Evolutionary conservation across 2,888 invertebrate genomes (phyloP).

Genomic region (Enchytraeus crypticus): DNA sequence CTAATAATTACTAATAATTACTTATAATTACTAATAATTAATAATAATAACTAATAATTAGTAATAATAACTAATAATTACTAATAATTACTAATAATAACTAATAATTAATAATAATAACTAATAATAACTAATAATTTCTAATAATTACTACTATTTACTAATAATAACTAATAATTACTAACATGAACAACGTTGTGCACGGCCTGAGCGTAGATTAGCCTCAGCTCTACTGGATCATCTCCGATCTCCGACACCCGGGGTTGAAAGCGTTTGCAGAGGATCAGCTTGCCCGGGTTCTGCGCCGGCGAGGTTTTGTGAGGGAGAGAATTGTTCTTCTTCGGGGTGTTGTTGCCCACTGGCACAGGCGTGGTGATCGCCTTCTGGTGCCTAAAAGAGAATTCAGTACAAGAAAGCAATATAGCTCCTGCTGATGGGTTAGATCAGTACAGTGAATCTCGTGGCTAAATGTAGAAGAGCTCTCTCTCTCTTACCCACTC

Average conservation of each 20-base stretch:
- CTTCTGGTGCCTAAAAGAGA: slow-evolving; percentile 9
- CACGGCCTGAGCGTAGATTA: slow-evolving; percentile 88
- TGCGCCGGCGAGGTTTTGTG: too few species aligned
- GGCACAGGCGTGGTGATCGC: slow-evolving; percentile 6
- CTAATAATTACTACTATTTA: neutral
- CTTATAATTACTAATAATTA: too few species aligned
- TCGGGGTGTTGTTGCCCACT: slow-evolving; percentile 17
- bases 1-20: too few species aligned
- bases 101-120: too few species aligned
- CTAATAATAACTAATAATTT: too few species aligned
- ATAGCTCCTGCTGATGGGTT: neutral
- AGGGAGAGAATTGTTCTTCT: slow-evolving; percentile 1
- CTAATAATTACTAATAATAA: too few species aligned
- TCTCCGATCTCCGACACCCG: slow-evolving; percentile 58
- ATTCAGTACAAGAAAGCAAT: neutral
- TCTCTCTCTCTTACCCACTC: neutral
- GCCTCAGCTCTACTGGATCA: slow-evolving; percentile 86
- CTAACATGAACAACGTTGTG: slow-evolving; percentile 83
- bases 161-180: neutral
- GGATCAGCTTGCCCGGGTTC: slow-evolving; percentile 63
- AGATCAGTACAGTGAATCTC: neutral
- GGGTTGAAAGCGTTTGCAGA: slow-evolving; percentile 79
- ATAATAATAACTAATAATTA: too few species aligned
- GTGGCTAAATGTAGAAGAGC: too few species aligned
- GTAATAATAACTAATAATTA: too few species aligned